Conservation (phyloP, 2,888 invertebrate genomes). For the Euplexia lucipara region DNA sequence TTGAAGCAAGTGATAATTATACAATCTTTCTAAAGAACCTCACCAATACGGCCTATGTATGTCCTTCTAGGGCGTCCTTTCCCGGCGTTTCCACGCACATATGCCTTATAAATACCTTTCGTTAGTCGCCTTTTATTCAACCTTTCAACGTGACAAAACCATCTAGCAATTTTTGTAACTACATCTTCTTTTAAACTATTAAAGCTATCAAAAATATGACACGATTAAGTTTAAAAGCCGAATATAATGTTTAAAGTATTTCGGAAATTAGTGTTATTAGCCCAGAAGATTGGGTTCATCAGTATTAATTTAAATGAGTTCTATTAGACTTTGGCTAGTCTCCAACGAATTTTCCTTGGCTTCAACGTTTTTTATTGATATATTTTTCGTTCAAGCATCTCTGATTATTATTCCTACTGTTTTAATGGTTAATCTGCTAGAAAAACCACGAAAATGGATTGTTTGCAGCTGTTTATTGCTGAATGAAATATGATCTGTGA, state of each 20-base stretch:
- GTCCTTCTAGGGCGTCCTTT: too few relatives aligned
- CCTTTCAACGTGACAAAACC: too few relatives aligned
- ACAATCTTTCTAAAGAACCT: too few relatives aligned
- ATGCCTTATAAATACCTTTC: too few relatives aligned
- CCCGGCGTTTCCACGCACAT: too few relatives aligned
- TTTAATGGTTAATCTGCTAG: constrained; percentile 28
- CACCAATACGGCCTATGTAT: too few relatives aligned
- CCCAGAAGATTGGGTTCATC: constrained; percentile 42
- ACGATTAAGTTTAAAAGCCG: constrained; percentile 21
- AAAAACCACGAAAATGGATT: constrained; percentile 34
- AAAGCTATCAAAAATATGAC: constrained; percentile 14
- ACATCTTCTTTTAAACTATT: too few relatives aligned
- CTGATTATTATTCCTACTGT: constrained; percentile 43
- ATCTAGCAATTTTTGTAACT: too few relatives aligned
- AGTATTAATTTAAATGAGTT: constrained; percentile 52
- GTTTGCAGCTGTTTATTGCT: constrained; percentile 32
- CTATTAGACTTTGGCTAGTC: constrained; percentile 49
- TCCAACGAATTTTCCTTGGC: constrained; percentile 32
- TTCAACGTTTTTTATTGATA: constrained; percentile 48
- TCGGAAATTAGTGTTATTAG: constrained; percentile 44
- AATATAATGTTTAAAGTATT: constrained; percentile 31
- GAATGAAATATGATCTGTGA: constrained; percentile 30
- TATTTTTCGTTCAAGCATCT: constrained; percentile 38
- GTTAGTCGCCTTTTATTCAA: too few relatives aligned
- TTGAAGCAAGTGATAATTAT: too few relatives aligned